Conservation (phyloP, 2,113 vertebrate genomes). For the Chamaea fasciata region DNA sequence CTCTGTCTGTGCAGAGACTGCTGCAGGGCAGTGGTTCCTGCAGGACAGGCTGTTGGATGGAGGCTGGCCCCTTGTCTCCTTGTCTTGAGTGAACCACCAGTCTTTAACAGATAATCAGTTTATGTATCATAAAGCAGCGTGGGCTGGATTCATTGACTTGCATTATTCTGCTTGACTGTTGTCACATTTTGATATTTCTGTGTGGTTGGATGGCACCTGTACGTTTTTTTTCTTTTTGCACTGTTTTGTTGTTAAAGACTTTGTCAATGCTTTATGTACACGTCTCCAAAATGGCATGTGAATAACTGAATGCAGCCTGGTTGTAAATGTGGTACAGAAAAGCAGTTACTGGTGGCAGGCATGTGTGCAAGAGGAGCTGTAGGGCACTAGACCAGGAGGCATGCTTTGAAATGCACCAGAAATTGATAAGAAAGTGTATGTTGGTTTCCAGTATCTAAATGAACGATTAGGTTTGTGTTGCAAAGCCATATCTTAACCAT, state of each 20-base stretch:
- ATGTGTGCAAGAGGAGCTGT: not conserved
- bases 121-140: not conserved
- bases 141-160: slow-evolving; percentile 19
- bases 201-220: not conserved
- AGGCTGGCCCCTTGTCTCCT: slow-evolving; percentile 6
- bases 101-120: not conserved
- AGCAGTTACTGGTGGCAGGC: not conserved
- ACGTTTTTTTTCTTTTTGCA: not conserved
- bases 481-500: slow-evolving; percentile 7
- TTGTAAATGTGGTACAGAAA: not conserved
- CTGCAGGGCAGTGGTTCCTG: slow-evolving; percentile 1
- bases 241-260: not conserved
- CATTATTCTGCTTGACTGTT: slow-evolving; percentile 11
- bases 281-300: not conserved
- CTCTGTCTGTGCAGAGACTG: not conserved
- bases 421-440: slow-evolving; percentile 28
- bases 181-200: not conserved
- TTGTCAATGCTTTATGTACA: not conserved
- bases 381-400: not conserved
- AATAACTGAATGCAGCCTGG: slow-evolving; percentile 1
- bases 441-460: slow-evolving; percentile 32
- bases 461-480: not conserved
- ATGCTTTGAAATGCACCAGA: slow-evolving; percentile 32
- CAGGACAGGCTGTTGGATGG: not conserved
- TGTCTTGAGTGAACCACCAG: not conserved